Percentiles rank a stretch among this genome's conserved stretches.
Evolutionary conservation across 2,797 vertebrate species (phyloP).

Genomic region (Pseudochirops cupreus): DNA sequence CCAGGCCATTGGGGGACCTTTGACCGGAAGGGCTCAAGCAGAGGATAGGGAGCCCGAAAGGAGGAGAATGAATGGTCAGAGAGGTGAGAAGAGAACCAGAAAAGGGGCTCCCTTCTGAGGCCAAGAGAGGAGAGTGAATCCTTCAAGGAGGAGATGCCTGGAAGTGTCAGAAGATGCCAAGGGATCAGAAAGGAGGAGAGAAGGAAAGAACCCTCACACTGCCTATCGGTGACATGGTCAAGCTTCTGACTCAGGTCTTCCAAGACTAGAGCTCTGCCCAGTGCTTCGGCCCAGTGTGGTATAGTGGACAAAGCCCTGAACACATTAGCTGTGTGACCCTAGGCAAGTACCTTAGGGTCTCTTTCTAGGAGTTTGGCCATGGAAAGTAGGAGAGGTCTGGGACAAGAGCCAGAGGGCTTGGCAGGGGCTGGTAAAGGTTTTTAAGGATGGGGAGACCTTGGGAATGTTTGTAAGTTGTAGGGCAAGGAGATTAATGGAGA

Average conservation of each 20-base stretch:
- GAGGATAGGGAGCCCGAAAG: background rate
- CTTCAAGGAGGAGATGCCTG: no score
- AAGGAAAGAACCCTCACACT: no score
- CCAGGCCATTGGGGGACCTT: background rate
- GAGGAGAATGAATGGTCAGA: background rate
- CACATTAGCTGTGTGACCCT: background rate
- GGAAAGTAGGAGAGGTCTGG: background rate
- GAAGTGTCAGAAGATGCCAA: no score
- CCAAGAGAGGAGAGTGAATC: no score
- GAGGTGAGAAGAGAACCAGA: fast-evolving
- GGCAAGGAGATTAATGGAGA: background rate
- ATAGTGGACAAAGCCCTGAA: background rate
- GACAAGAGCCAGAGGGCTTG: background rate
- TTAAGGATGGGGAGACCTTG: background rate
- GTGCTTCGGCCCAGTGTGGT: background rate
- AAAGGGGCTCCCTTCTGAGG: background rate
- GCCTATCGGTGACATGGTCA: no score
- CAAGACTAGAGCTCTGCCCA: no score
- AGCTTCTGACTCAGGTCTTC: no score
- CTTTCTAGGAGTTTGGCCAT: background rate
- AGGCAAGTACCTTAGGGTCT: background rate
- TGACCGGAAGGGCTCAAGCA: background rate
- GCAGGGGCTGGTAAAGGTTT: background rate
- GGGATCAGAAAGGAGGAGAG: no score
- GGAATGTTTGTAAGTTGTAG: background rate